These are phyloP conservation scores for Campoplex nolae DNA, from an alignment of 2,888 invertebrate species.

Conservation along the genomic window DNA sequence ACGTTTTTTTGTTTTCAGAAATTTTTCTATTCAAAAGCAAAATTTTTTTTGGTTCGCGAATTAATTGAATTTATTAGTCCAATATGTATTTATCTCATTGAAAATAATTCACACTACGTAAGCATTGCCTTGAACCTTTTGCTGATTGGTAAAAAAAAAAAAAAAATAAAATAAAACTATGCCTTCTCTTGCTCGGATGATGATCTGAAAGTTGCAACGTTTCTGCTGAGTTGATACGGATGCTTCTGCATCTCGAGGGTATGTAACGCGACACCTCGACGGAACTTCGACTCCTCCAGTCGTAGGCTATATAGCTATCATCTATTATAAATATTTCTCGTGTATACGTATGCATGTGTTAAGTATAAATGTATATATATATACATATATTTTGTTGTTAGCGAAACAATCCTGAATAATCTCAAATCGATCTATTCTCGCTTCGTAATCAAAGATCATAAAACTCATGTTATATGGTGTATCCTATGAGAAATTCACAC, in stretches of 20 bases:
- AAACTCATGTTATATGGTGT: background rate
- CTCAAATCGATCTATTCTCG: slow-evolving; percentile 11
- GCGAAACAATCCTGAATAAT: slow-evolving; percentile 14
- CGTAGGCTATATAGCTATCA: background rate
- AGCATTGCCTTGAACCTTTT: slow-evolving; percentile 5
- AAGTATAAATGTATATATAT: background rate
- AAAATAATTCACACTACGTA: background rate
- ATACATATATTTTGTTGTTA: background rate
- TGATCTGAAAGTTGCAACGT: slow-evolving; percentile 44
- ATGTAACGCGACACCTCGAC: slow-evolving; percentile 82
- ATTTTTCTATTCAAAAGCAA: background rate
- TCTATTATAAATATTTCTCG: background rate
- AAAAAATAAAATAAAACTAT: slow-evolving; percentile 5
- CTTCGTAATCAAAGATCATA: slow-evolving; percentile 16
- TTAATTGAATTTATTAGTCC: background rate
- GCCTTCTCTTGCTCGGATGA: slow-evolving; percentile 10
- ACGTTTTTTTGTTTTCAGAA: background rate
- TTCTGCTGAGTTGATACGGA: slow-evolving; percentile 40
- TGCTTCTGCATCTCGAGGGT: slow-evolving; percentile 66
- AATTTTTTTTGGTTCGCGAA: background rate
- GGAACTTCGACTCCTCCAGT: slow-evolving; percentile 66
- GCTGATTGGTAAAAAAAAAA: slow-evolving; percentile 23
- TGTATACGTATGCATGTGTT: background rate
- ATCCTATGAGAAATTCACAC: background rate
- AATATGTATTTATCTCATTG: background rate